Evolutionary conservation across 2,113 vertebrate species (phyloP), one percentile per base, ranked within the genome.

Genomic region (Muscicapa adusta): DNA sequence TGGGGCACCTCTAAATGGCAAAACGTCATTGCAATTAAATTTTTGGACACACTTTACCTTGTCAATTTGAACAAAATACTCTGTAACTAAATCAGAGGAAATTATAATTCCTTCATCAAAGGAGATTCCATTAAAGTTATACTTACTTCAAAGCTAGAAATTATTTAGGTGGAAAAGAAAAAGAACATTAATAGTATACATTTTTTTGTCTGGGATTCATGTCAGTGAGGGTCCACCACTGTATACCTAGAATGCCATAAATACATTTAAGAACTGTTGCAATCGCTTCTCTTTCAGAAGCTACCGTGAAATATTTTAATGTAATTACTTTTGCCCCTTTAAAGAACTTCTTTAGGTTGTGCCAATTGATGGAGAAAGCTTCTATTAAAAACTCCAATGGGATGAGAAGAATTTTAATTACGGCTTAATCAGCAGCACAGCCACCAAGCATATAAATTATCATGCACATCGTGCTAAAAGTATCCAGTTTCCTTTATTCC

Each of bases 381-480:
- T 98, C 97, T 96, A 98, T 98, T 98, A 98, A 98, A 98, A 97
- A 98, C 97, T 98, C 98, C 98, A 98, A 98, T 98, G 98, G 97
- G 98, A 98, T 98, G 98, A 98, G 98, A 98, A 98, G 98, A 98
- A 99, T 98, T 99, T 98, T 99, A 99, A 99, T 99, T 98, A 99
- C 98, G 98, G 98, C 98, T 99, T 99, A 99, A 98, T 99, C 98
- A 99, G 99, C 99, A 99, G 98, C 98, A 99, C 98, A 99, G 99
- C 99, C 99, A 99, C 99, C 98, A 99, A 99, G 99, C 99, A 99
- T 99, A 99, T 99, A 99, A 99, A 99, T 99, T 99, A 99, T 99
- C 99, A 99, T 99, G 99, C 99, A 99, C 98, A 97, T 99, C 99
- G 99, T 99, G 99, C 99, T 99, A 99, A 99, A 99, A 99, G 99